A percentile compares a stretch with the other conserved stretches of the same genome.
These are phyloP conservation scores for Cinara cedri DNA, from an alignment of 2,888 invertebrate species.

Conservation along the genomic window DNA sequence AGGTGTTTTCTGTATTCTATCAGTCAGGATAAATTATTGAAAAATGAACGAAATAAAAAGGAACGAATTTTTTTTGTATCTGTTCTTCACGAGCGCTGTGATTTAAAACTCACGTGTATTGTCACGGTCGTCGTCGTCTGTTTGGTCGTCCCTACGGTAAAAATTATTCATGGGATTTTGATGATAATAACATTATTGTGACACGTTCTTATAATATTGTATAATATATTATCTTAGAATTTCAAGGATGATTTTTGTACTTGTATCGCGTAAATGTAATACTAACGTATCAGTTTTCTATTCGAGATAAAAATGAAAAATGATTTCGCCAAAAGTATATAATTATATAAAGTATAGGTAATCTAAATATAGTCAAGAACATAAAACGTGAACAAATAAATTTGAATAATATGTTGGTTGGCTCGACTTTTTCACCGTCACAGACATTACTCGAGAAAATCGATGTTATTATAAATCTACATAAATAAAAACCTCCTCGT, in stretches of 20 bases:
- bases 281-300: constrained; percentile 26
- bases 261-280: constrained; percentile 22
- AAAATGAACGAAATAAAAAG: no score
- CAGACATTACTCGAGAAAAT: background rate
- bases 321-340: background rate
- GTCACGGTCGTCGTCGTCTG: no score
- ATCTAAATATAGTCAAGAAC: background rate
- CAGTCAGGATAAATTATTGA: no score
- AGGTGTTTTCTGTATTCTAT: no score
- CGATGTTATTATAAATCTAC: constrained; percentile 1
- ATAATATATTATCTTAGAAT: constrained; percentile 15
- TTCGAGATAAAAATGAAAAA: background rate
- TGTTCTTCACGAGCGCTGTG: no score
- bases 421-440: background rate
- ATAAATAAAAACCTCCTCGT: background rate
- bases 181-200: no score
- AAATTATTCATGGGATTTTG: no score
- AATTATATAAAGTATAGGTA: background rate
- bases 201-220: constrained; percentile 49
- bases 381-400: background rate
- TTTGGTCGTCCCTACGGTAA: no score
- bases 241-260: constrained; percentile 5
- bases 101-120: no score
- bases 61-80: no score
- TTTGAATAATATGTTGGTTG: background rate